phyloP scores from a whole-genome alignment of 2,888 invertebrate species.

The Protophormia terraenovae region DNA sequence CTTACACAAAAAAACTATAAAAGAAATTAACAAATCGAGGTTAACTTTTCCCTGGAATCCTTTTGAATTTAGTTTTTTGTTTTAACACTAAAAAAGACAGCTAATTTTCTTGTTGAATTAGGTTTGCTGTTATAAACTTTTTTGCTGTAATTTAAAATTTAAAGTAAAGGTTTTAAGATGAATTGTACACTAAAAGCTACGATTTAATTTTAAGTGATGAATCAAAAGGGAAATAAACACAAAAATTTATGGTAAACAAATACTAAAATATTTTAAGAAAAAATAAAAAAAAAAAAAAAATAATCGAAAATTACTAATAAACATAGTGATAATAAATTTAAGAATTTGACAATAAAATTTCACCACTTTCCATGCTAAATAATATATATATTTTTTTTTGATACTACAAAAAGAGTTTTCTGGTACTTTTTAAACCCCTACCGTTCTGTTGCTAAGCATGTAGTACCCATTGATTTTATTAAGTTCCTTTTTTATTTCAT shows the following conservation, averaged over 20 bases:
- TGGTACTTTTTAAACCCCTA: not conserved
- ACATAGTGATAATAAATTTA: too few relatives aligned
- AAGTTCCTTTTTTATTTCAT: too few relatives aligned
- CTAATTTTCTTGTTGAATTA: conserved; percentile 13
- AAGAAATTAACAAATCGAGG: conserved; percentile 57
- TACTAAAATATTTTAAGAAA: not conserved
- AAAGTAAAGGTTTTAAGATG: conserved; percentile 43
- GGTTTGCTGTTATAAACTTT: not conserved
- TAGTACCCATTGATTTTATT: too few relatives aligned
- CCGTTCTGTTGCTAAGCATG: too few relatives aligned
- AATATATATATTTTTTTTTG: too few relatives aligned
- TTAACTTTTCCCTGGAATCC: conserved; percentile 63
- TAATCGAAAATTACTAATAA: too few relatives aligned
- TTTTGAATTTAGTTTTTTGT: not conserved
- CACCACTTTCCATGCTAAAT: too few relatives aligned
- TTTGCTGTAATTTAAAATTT: conserved; percentile 49
- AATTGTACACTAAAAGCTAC: conserved; percentile 56
- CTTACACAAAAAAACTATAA: not conserved
- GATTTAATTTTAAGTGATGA: conserved; percentile 21
- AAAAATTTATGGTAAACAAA: too few relatives aligned
- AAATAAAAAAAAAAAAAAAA: not conserved
- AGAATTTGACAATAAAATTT: too few relatives aligned
- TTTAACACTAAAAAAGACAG: not conserved
- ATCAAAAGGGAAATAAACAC: not conserved
- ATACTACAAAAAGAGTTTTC: too few relatives aligned